Percentiles rank a stretch among this genome's conserved stretches.
Conservation (phyloP, 2,797 vertebrate species). For the Prionace glauca region DNA sequence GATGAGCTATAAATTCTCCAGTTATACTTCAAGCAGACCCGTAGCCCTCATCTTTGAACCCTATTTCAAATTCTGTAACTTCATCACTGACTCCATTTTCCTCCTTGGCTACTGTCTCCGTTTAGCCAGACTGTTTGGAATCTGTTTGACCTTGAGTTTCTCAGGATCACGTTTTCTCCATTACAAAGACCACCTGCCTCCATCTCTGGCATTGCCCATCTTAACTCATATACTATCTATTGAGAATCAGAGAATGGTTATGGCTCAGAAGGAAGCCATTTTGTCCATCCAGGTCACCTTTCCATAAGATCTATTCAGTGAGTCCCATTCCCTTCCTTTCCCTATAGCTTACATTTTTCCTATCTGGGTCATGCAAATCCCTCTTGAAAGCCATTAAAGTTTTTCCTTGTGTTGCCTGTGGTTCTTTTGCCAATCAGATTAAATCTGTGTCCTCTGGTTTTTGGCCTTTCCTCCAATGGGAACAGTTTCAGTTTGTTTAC, state of each 20-base stretch:
- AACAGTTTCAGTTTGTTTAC: neutral
- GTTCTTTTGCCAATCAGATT: neutral
- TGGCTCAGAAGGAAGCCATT: too few relatives aligned
- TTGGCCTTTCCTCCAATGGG: neutral
- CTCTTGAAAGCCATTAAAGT: neutral
- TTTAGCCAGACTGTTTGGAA: neutral
- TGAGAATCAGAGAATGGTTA: neutral
- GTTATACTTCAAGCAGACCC: neutral
- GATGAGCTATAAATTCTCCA: neutral
- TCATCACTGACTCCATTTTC: neutral
- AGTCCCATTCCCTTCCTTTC: too few relatives aligned
- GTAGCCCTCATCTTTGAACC: neutral
- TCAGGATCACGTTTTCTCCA: neutral
- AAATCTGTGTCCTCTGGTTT: neutral
- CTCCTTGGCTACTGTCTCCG: neutral
- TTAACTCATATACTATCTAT: neutral
- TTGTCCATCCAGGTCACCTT: neutral
- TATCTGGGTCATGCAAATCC: neutral
- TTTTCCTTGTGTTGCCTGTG: neutral
- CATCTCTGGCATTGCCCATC: neutral
- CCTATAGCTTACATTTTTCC: neutral
- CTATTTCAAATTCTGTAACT: neutral
- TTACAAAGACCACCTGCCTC: neutral
- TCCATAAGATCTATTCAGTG: neutral
- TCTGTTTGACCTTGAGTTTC: neutral